Evolutionary conservation across 2,888 invertebrate species (phyloP), one percentile per base, ranked within the genome.

Genomic region (Halocaridina rubra): DNA sequence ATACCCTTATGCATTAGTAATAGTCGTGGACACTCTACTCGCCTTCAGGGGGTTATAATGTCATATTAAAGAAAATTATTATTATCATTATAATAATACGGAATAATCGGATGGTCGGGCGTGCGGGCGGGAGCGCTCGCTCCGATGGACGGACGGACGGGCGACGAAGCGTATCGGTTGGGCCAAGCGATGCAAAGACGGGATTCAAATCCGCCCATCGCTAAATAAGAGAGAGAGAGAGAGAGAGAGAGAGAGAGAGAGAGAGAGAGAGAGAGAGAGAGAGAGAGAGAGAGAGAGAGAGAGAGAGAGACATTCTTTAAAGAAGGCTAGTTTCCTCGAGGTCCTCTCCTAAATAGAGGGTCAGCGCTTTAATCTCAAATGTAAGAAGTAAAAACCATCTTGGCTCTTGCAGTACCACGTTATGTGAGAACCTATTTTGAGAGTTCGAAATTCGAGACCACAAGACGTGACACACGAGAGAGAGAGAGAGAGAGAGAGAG

Each of bases 161-260:
- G 64, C 78, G 30, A 30, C 46, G 57, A 57, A 69, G 46, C 79
- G 79, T 79, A 67, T 64, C 69, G 46, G 69, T 46, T 24, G 46
- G 46, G 46, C 46, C 22, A 30, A 79, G 79, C 67, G 79, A 79
- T 69, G 79, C 79, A 53, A 33, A 24, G 33, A 46, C 39, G 27
- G 22, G 19, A 61, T 5, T n/a, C 61, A 10, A n/a, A 7, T n/a
- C n/a, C 71, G 19, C 16, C 67, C 81, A 24, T 76, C 30, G 53
- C 53, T 27, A 29, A 13, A 29, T 22, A 57, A 24, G 57, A 29
- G 16, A 57, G 57, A 27, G 53, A 16, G 46, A n/a, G 72, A 24
- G 3, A n/a, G 46, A 19, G 24, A 13, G 46, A 13, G 46, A 13
- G 74, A 27, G 22, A 13, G 59, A 29, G 19, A 59, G 59, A 29